A percentile compares a stretch with the other conserved stretches of the same genome.
Conservation (phyloP, 1,140 invertebrate genomes). For the Drosophila melanica region DNA sequence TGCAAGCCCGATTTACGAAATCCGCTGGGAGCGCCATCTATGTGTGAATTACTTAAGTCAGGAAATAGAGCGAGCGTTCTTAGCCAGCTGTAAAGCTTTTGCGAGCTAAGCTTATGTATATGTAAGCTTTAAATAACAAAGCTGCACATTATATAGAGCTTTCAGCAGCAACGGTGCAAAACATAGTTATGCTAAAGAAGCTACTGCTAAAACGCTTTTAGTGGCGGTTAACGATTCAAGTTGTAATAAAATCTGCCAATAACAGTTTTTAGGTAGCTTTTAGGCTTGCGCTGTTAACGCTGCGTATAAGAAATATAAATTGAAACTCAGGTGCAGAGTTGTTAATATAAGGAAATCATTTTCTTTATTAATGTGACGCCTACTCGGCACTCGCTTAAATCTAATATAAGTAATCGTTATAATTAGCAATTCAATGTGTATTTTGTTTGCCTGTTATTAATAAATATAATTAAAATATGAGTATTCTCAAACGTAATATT, state of each 20-base stretch:
- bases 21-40: conserved; percentile 14
- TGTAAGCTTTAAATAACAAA: not conserved
- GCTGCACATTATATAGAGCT: not conserved
- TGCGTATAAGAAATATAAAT: not conserved
- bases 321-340: not conserved
- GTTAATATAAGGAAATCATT: conserved; percentile 76
- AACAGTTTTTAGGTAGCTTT: not conserved
- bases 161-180: not conserved
- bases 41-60: not conserved
- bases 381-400: conserved; percentile 49
- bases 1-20: not conserved
- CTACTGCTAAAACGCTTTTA: not conserved
- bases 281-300: conserved; percentile 9
- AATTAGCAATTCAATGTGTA: conserved; percentile 68
- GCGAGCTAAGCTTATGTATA: not conserved
- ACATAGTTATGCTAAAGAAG: no score
- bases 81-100: not conserved
- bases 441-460: conserved; percentile 28
- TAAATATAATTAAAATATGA: conserved; percentile 57
- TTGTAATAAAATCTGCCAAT: not conserved
- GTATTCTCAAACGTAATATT: conserved; percentile 60
- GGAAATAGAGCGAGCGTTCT: not conserved
- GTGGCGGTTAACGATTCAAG: not conserved
- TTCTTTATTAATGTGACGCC: conserved; percentile 68
- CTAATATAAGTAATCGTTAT: conserved; percentile 74